A percentile compares a stretch with the other conserved stretches of the same genome.
Conservation (phyloP, 2,888 invertebrate species). For the Tillus elongatus region DNA sequence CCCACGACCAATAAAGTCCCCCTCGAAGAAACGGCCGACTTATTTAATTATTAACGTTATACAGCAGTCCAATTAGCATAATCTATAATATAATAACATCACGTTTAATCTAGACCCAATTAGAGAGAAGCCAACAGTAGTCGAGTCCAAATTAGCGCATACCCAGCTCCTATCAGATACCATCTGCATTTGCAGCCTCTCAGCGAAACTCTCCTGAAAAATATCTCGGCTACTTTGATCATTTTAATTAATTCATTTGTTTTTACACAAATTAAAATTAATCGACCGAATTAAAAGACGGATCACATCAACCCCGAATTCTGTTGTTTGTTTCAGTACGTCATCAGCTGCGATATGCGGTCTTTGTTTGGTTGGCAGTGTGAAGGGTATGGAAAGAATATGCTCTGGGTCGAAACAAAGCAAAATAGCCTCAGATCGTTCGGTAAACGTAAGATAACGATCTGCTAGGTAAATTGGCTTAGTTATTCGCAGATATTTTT, state of each 20-base stretch:
- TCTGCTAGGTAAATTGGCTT: slow-evolving; percentile 40
- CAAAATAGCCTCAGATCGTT: slow-evolving; percentile 23
- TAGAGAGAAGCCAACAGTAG: slow-evolving; percentile 1
- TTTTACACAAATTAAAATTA: slow-evolving; percentile 33
- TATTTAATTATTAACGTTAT: slow-evolving; percentile 3
- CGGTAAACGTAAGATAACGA: slow-evolving; percentile 37
- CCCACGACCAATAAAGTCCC: not conserved
- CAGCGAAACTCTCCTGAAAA: not conserved
- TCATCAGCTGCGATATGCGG: slow-evolving; percentile 22
- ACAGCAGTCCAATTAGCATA: not conserved
- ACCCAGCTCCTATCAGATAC: too few species aligned
- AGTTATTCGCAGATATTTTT: slow-evolving; percentile 39
- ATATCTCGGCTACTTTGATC: slow-evolving; percentile 26
- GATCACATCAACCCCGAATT: too few species aligned
- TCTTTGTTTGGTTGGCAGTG: not conserved
- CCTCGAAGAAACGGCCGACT: slow-evolving; percentile 7
- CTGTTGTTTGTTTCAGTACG: too few species aligned
- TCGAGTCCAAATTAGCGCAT: not conserved
- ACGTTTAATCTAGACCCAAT: not conserved
- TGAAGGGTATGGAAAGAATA: not conserved
- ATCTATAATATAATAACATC: slow-evolving; percentile 3
- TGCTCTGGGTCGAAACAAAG: not conserved
- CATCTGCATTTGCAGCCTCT: not conserved
- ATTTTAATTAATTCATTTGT: slow-evolving; percentile 31
- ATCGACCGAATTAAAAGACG: slow-evolving; percentile 28